phyloP scores from a whole-genome alignment of 2,113 vertebrate genomes.

The Tetrao urogallus region DNA sequence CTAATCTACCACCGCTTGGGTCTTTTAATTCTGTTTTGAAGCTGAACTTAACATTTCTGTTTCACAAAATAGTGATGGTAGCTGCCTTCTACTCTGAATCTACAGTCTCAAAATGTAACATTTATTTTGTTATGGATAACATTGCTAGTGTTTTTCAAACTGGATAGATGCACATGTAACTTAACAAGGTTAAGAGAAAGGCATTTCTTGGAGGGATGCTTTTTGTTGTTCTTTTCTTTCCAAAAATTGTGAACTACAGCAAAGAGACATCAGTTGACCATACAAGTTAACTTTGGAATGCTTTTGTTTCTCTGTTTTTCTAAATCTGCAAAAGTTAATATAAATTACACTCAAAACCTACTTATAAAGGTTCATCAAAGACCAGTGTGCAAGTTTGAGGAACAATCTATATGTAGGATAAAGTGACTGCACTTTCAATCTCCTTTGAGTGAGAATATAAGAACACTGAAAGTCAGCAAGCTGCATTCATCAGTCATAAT shows the following conservation, averaged over 20 bases:
- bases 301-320: background rate
- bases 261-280: background rate
- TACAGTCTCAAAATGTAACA: background rate
- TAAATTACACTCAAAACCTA: background rate
- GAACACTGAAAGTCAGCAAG: background rate
- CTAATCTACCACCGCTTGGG: background rate
- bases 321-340: background rate
- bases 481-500: fast-evolving
- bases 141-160: background rate
- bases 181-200: background rate
- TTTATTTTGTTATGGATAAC: background rate
- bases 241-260: background rate
- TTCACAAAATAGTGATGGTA: background rate
- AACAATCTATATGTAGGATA: background rate
- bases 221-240: background rate
- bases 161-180: background rate
- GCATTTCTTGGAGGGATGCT: background rate
- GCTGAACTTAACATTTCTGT: background rate
- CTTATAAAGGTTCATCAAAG: background rate
- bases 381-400: background rate
- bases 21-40: background rate
- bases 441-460: background rate
- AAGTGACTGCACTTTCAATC: background rate
- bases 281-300: background rate
- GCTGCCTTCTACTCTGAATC: background rate